phyloP scores from a whole-genome alignment of 2,113 vertebrate species.

The Gymnobelideus leadbeateri region DNA sequence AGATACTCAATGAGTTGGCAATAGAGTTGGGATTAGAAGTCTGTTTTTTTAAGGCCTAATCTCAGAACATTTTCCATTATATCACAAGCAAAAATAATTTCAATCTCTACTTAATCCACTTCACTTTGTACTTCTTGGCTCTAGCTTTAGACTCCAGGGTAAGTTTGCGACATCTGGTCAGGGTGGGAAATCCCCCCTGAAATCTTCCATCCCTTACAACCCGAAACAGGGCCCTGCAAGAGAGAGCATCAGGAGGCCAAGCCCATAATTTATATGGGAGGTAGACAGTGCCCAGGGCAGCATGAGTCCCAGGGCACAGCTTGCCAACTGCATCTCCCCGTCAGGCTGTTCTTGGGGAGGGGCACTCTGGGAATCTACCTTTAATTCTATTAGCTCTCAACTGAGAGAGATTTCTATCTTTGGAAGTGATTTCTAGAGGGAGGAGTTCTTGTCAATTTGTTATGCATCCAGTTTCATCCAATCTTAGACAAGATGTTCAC shows the following conservation, averaged over 20 bases:
- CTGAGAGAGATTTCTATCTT: constrained; percentile 67
- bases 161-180: neutral
- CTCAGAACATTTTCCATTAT: neutral
- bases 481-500: constrained; percentile 22
- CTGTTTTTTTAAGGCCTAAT: neutral
- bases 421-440: constrained; percentile 21
- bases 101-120: neutral
- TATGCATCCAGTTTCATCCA: constrained; percentile 49
- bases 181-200: neutral
- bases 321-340: constrained; percentile 49
- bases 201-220: neutral
- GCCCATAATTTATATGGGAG: neutral
- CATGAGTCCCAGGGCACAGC: constrained; percentile 28
- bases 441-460: constrained; percentile 38
- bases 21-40: no score
- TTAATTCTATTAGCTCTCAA: constrained; percentile 60
- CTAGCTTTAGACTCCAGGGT: neutral
- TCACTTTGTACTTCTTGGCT: neutral
- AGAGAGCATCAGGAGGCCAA: neutral
- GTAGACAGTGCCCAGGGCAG: neutral
- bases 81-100: neutral
- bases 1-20: neutral
- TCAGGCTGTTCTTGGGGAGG: constrained; percentile 19
- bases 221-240: neutral
- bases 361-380: constrained; percentile 61